These are phyloP conservation scores for Edolisoma coerulescens DNA, from an alignment of 2,113 vertebrate species.

Conservation along the genomic window DNA sequence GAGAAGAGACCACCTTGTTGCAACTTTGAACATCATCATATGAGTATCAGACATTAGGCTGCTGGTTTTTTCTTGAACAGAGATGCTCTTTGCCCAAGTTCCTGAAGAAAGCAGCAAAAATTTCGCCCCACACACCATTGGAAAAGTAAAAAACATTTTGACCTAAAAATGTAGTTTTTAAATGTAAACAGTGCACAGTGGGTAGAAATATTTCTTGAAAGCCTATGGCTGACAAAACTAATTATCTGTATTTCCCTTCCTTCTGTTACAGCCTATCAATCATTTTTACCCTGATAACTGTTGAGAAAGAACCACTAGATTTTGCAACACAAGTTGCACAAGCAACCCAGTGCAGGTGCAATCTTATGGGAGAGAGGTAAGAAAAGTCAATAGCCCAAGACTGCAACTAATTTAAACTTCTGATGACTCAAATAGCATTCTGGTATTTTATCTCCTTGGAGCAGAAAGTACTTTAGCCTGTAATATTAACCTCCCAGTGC, in stretches of 20 bases:
- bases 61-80: not conserved
- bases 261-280: not conserved
- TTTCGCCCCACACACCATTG: not conserved
- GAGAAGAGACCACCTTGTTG: not conserved
- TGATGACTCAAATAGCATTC: not conserved
- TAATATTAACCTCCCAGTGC: not conserved
- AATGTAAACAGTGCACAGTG: accelerated
- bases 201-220: not conserved
- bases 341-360: not conserved
- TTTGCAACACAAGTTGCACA: not conserved
- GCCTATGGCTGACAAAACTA: not conserved
- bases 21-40: not conserved
- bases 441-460: not conserved
- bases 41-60: not conserved
- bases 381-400: not conserved
- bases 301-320: not conserved
- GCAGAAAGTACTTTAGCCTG: not conserved
- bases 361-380: not conserved
- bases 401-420: not conserved
- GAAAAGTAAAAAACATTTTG: not conserved
- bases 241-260: not conserved
- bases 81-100: not conserved
- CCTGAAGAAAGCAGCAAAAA: not conserved
- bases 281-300: not conserved
- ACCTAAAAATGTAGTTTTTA: not conserved